Conservation (phyloP, 1,140 invertebrate genomes). For the Danaus plexippus region DNA sequence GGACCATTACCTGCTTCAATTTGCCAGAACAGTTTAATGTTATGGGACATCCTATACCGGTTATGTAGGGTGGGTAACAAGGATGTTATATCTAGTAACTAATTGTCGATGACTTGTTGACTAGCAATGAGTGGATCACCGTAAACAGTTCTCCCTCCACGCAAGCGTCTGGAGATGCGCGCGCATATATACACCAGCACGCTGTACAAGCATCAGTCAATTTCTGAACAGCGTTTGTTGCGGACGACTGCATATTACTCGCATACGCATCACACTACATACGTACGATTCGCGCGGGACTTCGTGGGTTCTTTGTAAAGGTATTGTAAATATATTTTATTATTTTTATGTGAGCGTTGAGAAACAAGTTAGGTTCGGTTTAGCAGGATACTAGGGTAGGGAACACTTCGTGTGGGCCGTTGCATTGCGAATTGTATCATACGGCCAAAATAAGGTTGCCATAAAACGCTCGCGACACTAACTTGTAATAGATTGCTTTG, state of each 20-base stretch:
- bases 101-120: constrained; percentile 18
- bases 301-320: constrained; percentile 37
- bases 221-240: constrained; percentile 33
- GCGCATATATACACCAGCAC: constrained; percentile 57
- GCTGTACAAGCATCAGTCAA: constrained; percentile 49
- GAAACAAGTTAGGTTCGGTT: constrained; percentile 30
- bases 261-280: constrained; percentile 27
- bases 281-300: constrained; percentile 39
- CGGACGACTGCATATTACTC: constrained; percentile 15
- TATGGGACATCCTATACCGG: constrained; percentile 30
- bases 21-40: constrained; percentile 30
- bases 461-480: constrained; percentile 33
- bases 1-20: constrained; percentile 26
- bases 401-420: constrained; percentile 28
- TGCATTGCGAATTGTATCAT: constrained; percentile 58
- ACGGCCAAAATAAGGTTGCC: constrained; percentile 38
- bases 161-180: constrained; percentile 56
- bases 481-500: constrained; percentile 33
- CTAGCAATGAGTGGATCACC: constrained; percentile 16
- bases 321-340: constrained; percentile 42
- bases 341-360: constrained; percentile 15
- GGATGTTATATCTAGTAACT: constrained; percentile 3
- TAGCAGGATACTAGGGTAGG: constrained; percentile 23
- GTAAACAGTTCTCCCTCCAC: constrained; percentile 42
- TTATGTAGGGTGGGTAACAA: constrained; percentile 19